Evolutionary conservation across 1,140 invertebrate genomes (phyloP), one percentile per base, ranked within the genome.

Genomic region (Eumaeus atala): DNA sequence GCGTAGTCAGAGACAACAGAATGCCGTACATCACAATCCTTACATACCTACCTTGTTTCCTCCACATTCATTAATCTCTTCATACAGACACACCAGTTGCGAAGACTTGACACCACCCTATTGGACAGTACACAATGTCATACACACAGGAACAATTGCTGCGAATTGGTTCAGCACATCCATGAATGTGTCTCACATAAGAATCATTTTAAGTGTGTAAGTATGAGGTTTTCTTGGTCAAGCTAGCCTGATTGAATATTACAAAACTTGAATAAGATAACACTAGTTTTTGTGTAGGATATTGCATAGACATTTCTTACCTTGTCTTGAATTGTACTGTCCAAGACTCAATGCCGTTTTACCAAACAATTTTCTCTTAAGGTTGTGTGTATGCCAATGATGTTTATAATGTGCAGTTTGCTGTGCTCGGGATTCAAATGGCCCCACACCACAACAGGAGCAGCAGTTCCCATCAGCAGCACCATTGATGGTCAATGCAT

Each of bases 371-470:
- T 84, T 83, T 34, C 87, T 69, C 37, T 87, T 84, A 34, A 88
- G 62, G 51, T 88, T 88, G 49, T 87, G 74, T 6, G 78, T 83
- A 50, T 88, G 87, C 87, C 87, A 88, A 54, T 87, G 85, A 28
- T 87, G 62, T 56, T 87, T 87, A 51, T 88, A 88, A 57, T 88
- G 87, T 2, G 84, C 76, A 0, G 72, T 88, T 47, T 88, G 85
- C 48, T 86, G 73, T 0, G 73, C 71, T 12, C 85, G 58, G 0
- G 73, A 67, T 9, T 82, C 69, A 64, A 88, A 88, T 3, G 87
- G 87, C 1, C 87, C 87, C 1, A 84, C 82, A n/a, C 77, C 77
- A 56, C 87, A 88, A 49, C 77, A 83, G 0, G 82, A 87, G 52
- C 87, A 88, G n/a, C 68, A 67, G 51, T 83, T 82, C 1, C 78